Conservation (phyloP, 2,888 invertebrate species). For the Arenicola marina region DNA sequence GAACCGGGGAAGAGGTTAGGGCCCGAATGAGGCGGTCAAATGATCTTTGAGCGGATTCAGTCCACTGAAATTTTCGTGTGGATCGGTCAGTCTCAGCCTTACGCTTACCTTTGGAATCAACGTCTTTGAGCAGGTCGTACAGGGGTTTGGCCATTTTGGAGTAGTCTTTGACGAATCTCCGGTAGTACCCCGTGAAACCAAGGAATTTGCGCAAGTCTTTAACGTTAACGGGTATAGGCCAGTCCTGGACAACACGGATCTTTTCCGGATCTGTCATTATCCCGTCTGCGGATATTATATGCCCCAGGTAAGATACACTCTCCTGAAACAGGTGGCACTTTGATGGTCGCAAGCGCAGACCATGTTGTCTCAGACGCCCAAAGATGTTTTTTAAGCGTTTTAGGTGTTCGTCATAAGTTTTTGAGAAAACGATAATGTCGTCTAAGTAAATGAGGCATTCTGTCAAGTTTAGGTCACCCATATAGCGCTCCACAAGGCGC, state of each 20-base stretch:
- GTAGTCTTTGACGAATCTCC: constrained; percentile 11
- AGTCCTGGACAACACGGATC: not conserved
- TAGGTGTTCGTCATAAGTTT: constrained; percentile 21
- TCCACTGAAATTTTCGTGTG: constrained; percentile 11
- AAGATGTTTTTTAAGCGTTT: constrained; percentile 23
- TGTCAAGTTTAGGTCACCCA: not conserved
- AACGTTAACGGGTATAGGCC: not conserved
- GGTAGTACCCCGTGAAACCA: constrained; percentile 7
- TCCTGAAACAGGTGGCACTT: constrained; percentile 18
- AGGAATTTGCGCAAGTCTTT: constrained; percentile 1
- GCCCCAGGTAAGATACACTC: constrained; percentile 5
- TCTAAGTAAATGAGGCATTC: not conserved
- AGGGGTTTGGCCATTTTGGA: constrained; percentile 11
- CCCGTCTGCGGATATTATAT: constrained; percentile 8
- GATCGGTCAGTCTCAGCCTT: constrained; percentile 5
- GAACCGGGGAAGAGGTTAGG: constrained; percentile 15
- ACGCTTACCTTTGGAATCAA: not conserved
- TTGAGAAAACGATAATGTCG: constrained; percentile 16
- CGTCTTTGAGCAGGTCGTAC: not conserved
- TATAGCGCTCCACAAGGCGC: not conserved
- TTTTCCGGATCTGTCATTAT: constrained; percentile 1
- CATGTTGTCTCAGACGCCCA: constrained; percentile 7
- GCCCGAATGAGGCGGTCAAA: constrained; percentile 11
- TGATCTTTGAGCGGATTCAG: constrained; percentile 10
- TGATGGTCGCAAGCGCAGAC: constrained; percentile 20